phyloP scores from a whole-genome alignment of 2,113 vertebrate species.

The Leptocoma aspasia region DNA sequence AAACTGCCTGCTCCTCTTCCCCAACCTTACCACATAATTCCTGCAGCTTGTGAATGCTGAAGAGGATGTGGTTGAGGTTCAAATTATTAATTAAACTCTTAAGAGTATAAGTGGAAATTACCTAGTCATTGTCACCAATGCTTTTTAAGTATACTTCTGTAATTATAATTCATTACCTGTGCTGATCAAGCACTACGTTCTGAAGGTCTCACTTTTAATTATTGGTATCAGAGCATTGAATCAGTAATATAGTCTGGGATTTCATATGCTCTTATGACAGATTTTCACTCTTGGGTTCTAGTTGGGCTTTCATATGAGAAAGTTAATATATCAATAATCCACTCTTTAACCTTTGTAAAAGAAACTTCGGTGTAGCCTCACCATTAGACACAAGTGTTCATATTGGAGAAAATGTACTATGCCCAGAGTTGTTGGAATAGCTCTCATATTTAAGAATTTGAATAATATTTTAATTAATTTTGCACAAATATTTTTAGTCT shows the following conservation, averaged over 20 bases:
- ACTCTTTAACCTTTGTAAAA: not conserved
- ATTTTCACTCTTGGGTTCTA: not conserved
- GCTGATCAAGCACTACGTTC: conserved; percentile 12
- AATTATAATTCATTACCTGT: conserved; percentile 32
- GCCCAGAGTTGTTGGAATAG: not conserved
- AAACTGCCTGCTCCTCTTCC: not conserved
- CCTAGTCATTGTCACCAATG: conserved; percentile 18
- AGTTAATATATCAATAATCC: not conserved
- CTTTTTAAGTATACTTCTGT: conserved; percentile 19
- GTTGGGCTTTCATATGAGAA: not conserved
- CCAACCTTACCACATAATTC: not conserved
- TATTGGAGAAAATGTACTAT: not conserved
- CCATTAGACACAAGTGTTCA: not conserved
- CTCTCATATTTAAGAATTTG: not conserved
- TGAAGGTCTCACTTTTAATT: conserved; percentile 28
- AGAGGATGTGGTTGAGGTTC: not conserved
- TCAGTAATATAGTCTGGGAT: conserved; percentile 40
- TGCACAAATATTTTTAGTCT: not conserved
- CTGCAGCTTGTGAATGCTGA: not conserved
- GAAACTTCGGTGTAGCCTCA: not conserved
- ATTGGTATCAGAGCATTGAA: not conserved
- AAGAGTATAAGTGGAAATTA: conserved; percentile 18
- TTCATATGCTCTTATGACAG: not conserved
- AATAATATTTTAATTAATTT: not conserved
- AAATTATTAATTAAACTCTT: conserved; percentile 10